phyloP scores from a whole-genome alignment of 2,113 vertebrate genomes.

The Bubalus kerabau region DNA sequence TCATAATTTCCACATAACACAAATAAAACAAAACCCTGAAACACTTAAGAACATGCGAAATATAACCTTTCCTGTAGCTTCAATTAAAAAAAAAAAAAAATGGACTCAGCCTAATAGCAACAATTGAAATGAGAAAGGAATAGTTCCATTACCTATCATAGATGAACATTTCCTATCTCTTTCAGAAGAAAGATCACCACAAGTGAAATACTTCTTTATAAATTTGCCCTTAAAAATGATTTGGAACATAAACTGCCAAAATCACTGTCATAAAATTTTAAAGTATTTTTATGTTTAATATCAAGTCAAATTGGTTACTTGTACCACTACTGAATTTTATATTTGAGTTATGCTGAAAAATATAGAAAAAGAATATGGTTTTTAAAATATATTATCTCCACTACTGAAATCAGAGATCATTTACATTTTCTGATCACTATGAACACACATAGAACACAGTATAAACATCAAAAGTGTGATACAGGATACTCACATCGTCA shows the following conservation, averaged over 20 bases:
- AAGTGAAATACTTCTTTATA: neutral
- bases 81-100: neutral
- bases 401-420: neutral
- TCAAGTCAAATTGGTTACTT: neutral
- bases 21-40: neutral
- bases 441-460: neutral
- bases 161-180: neutral
- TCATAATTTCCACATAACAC: neutral
- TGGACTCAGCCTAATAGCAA: neutral
- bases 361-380: neutral
- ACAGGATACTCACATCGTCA: constrained; percentile 87
- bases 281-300: neutral
- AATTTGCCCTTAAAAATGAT: neutral
- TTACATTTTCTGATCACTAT: neutral
- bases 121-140: neutral
- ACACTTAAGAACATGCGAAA: neutral
- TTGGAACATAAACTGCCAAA: neutral
- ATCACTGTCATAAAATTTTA: neutral
- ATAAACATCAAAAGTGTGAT: neutral
- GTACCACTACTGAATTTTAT: neutral
- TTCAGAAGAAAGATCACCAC: neutral
- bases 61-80: neutral
- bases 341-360: neutral
- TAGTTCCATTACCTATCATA: neutral
- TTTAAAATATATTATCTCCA: neutral